Base-by-base conservation (phyloP, 2,113 vertebrate genomes). In the crab-eating macaque (Macaca fascicularis) region DNA sequence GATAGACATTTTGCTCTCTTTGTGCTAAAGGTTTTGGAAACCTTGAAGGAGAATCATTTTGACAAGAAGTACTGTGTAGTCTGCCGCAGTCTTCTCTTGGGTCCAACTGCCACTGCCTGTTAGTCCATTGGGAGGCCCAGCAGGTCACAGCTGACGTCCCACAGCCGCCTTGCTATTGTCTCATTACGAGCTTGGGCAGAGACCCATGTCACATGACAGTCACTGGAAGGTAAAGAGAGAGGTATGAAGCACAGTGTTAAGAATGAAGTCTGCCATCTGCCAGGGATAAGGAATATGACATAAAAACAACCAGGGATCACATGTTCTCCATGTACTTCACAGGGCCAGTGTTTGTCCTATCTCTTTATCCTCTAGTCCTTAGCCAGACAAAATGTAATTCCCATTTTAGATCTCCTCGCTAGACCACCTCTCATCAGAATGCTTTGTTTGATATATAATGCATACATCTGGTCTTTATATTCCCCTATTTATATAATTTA, bases 91-190 rank as follows among this genome's bases (percentile, higher is more conserved):
- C 83, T 93, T 82, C 85, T 96, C 86, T 70, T 64, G 64, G 32
- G 61, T 95, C 23, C 84, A 92, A 14, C 55, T 48, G 43, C 52
- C 17, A 87, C 50, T 1, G 4, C 90, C 72, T 91, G 85, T 99
- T 98, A 99, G 96, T 99, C 98, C 99, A 99, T 98, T 94, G 99
- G 98, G 90, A 99, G 99, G 43, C 99, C 99, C 0, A 99, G 99
- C 27, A 99, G 99, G 95, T 99, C 99, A 79, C 99, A 99, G 98
- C 99, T 99, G 97, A 98, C 98, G 0, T 98, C 99, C 99, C 99
- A 99, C 30, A 99, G 99, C 93, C 99, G 98, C 95, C 98, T 99
- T 25, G 99, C 99, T 0, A 99, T 98, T 12, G 99, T 99, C 25
- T 99, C 99, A 38, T 99, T 99, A 52, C 99, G 98, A 27, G 98